A percentile compares a stretch with the other conserved stretches of the same genome.
phyloP scores from a whole-genome alignment of 1,140 invertebrate species.

The Spodoptera litura region DNA sequence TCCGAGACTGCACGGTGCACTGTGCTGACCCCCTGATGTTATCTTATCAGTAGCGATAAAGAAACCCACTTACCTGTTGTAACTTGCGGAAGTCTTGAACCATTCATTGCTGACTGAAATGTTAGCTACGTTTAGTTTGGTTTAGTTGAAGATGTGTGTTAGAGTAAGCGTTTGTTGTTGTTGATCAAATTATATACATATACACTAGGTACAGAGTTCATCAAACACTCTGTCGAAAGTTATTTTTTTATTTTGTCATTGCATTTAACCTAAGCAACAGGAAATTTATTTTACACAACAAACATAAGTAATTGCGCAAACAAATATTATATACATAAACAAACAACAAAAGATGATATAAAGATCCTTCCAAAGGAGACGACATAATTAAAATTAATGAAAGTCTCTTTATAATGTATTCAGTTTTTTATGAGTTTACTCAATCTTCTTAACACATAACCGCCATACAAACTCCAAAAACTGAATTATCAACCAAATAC shows the following conservation, averaged over 20 bases:
- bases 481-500: constrained; percentile 25
- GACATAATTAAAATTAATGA: constrained; percentile 17
- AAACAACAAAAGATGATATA: not conserved
- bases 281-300: too few species aligned
- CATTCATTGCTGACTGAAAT: constrained; percentile 34
- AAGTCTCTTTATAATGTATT: constrained; percentile 17
- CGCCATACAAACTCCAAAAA: constrained; percentile 13
- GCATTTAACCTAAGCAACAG: not conserved
- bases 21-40: constrained; percentile 52
- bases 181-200: too few species aligned
- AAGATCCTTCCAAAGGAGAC: not conserved
- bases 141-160: not conserved
- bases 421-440: constrained; percentile 27
- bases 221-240: too few species aligned
- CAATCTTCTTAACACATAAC: constrained; percentile 21
- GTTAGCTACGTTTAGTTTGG: constrained; percentile 15
- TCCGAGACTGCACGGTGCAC: constrained; percentile 36
- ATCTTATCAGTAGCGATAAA: constrained; percentile 58
- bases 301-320: too few species aligned
- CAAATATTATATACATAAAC: not conserved
- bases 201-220: too few species aligned
- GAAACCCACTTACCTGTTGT: constrained; percentile 41
- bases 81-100: constrained; percentile 36
- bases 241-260: too few species aligned
- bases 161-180: too few species aligned